Conservation (phyloP, 2,797 vertebrate species). For the Coendou prehensilis region DNA sequence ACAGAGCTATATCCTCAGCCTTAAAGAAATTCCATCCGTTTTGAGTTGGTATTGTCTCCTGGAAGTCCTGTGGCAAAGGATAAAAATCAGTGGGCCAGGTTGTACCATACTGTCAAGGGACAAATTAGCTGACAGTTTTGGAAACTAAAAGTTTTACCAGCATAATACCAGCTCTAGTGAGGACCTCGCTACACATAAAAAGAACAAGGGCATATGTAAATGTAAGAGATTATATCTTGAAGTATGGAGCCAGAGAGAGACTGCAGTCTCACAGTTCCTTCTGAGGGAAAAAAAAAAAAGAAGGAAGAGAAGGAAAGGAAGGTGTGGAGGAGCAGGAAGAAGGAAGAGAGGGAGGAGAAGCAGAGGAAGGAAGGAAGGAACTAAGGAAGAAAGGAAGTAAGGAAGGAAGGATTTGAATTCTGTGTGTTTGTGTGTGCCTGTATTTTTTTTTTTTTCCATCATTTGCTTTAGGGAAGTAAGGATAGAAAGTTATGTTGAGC, state of each 20-base stretch:
- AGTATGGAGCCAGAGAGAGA: not conserved
- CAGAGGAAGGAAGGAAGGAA: not conserved
- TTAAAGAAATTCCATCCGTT: not conserved
- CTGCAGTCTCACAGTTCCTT: no score
- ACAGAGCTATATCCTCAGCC: not conserved
- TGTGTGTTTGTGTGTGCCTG: not conserved
- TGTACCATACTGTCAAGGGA: not conserved
- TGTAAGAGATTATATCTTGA: not conserved
- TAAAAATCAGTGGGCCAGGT: not conserved
- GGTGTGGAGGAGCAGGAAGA: not conserved
- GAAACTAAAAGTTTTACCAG: not conserved
- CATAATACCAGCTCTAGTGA: not conserved
- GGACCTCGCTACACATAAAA: no score
- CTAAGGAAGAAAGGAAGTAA: no score
- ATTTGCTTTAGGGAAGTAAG: not conserved
- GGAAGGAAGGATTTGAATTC: not conserved
- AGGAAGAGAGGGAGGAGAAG: no score
- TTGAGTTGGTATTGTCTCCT: not conserved
- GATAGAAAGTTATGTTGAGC: not conserved
- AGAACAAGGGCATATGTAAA: not conserved
- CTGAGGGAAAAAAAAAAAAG: not conserved
- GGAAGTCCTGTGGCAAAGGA: not conserved
- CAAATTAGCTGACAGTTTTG: not conserved
- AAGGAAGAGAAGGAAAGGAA: no score
- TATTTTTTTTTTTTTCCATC: not conserved